Percentiles rank a stretch among this genome's conserved stretches.
Conservation (phyloP, 2,113 vertebrate genomes). For the Nothoprocta pentlandii region DNA sequence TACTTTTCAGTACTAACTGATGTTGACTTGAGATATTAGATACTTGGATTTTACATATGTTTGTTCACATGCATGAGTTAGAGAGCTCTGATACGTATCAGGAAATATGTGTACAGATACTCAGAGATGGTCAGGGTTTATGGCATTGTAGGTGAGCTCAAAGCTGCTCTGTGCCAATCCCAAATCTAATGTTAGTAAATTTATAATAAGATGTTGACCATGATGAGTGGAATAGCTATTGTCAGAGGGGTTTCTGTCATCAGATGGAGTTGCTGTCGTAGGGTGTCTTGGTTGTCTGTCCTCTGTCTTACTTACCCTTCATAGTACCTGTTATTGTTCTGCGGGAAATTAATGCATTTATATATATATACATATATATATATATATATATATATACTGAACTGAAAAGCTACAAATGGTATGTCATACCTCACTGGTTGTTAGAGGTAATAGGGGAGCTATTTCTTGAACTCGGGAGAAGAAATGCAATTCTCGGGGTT, state of each 20-base stretch:
- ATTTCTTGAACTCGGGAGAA: not conserved
- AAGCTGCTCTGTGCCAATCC: not conserved
- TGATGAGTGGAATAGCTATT: not conserved
- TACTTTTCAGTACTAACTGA: not conserved
- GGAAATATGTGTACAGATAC: not conserved
- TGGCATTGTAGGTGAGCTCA: not conserved
- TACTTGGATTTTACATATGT: not conserved
- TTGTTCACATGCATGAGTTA: not conserved
- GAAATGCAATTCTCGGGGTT: not conserved
- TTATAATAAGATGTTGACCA: not conserved
- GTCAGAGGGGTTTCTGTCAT: not conserved
- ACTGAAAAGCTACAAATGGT: not conserved
- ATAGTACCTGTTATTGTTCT: not conserved
- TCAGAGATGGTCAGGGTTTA: not conserved
- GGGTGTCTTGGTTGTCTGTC: not conserved
- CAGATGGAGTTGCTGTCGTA: not conserved
- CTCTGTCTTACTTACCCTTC: not conserved
- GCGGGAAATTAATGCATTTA: not conserved
- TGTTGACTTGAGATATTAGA: not conserved
- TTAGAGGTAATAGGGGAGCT: not conserved
- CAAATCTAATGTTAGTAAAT: not conserved
- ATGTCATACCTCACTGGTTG: not conserved
- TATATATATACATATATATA: not conserved
- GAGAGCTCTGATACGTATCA: not conserved
- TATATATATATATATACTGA: not conserved